Conservation (phyloP, 2,888 invertebrate species). For the Lepidocyrtinus sp. region DNA sequence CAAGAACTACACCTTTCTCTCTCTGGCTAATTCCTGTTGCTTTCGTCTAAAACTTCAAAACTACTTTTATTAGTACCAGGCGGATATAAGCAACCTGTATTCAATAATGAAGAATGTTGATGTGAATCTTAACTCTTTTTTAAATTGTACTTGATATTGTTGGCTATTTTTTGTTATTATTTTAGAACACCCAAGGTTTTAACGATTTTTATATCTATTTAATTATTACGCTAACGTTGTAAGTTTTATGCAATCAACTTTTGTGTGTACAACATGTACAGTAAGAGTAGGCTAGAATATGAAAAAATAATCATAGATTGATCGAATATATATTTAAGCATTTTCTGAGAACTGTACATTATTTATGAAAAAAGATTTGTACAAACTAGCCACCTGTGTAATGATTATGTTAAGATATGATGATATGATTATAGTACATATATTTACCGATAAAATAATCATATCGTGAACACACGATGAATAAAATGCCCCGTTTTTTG, state of each 20-base stretch:
- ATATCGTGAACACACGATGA: conserved; percentile 47
- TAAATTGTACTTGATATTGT: conserved; percentile 13
- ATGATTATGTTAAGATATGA: conserved; percentile 36
- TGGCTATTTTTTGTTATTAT: conserved; percentile 41
- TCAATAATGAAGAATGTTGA: not conserved
- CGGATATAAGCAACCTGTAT: not conserved
- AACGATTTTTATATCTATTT: conserved; percentile 23
- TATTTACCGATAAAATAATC: conserved; percentile 28
- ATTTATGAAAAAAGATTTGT: conserved; percentile 59
- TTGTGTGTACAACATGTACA: conserved; percentile 41
- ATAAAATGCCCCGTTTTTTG: conserved; percentile 51
- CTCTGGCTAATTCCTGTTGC: too few relatives aligned
- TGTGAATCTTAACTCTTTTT: not conserved
- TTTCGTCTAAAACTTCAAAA: not conserved
- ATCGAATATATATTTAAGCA: not conserved
- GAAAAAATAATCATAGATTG: not conserved
- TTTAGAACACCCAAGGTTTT: too few relatives aligned
- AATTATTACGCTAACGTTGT: conserved; percentile 1
- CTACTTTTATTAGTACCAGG: not conserved
- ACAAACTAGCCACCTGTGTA: conserved; percentile 59
- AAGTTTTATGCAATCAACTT: conserved; percentile 59
- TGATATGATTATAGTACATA: conserved; percentile 7
- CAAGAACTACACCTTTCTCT: too few relatives aligned
- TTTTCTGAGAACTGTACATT: conserved; percentile 50
- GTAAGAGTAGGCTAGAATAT: not conserved